phyloP scores from a whole-genome alignment of 2,888 invertebrate species.

The Tinea trinotella region DNA sequence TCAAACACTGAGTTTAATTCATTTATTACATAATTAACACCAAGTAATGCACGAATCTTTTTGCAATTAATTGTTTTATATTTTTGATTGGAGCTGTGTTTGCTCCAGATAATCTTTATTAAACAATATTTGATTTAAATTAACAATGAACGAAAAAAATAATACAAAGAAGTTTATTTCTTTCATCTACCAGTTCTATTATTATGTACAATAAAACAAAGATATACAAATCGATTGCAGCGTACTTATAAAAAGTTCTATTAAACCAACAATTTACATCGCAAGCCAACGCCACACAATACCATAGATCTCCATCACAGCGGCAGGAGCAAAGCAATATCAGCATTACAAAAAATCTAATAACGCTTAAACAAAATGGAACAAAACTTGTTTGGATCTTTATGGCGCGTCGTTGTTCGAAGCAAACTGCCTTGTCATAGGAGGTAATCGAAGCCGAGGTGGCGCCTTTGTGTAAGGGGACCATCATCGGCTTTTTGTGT shows the following conservation, averaged over 20 bases:
- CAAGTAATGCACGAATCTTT: constrained; percentile 12
- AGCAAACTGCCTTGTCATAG: constrained; percentile 69
- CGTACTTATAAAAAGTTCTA: constrained; percentile 55
- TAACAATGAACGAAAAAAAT: neutral
- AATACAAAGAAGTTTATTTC: constrained; percentile 2
- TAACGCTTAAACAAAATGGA: constrained; percentile 56
- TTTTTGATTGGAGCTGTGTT: neutral
- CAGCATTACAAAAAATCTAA: constrained; percentile 47
- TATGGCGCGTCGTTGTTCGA: constrained; percentile 61
- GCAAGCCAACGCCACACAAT: constrained; percentile 41
- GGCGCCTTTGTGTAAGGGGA: constrained; percentile 57
- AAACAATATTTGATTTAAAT: neutral
- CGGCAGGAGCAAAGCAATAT: constrained; percentile 42
- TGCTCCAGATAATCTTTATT: neutral
- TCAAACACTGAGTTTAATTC: constrained; percentile 34
- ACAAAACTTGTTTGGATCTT: constrained; percentile 66
- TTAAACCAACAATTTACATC: constrained; percentile 66
- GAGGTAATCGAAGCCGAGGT: constrained; percentile 67
- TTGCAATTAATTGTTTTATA: neutral
- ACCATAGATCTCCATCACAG: constrained; percentile 50
- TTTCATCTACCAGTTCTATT: neutral
- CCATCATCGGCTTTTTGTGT: constrained; percentile 65
- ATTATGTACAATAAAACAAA: constrained; percentile 18
- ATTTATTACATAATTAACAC: constrained; percentile 37
- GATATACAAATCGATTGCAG: constrained; percentile 41